Conservation (phyloP, 2,888 invertebrate genomes). For the Hipparchia semele region DNA sequence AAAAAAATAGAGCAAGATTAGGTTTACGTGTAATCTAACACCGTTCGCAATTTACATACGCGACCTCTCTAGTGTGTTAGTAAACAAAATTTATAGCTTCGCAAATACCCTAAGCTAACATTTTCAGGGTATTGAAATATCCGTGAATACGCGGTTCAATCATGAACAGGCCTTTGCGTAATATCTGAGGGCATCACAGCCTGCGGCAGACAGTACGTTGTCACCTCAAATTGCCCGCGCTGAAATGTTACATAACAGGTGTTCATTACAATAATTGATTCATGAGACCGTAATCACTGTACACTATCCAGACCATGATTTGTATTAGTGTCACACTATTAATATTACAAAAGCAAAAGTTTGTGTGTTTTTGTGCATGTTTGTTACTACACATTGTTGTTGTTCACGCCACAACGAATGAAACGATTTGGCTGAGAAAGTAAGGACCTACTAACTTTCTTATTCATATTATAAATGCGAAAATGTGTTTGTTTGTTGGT, state of each 20-base stretch:
- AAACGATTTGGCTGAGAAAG: too few species aligned
- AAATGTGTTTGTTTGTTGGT: too few species aligned
- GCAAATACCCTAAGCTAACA: not conserved
- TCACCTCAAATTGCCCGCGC: slow-evolving; percentile 34
- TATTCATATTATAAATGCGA: not conserved
- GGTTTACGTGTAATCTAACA: slow-evolving; percentile 15
- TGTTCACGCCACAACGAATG: too few species aligned
- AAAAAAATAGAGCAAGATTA: too few species aligned
- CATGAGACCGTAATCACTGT: not conserved
- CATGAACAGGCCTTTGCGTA: slow-evolving; percentile 32
- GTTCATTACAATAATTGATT: too few species aligned
- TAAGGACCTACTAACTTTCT: too few species aligned
- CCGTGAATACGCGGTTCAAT: slow-evolving; percentile 19
- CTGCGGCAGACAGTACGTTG: slow-evolving; percentile 50
- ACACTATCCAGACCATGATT: too few species aligned
- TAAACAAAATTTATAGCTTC: not conserved
- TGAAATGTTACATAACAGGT: slow-evolving; percentile 21
- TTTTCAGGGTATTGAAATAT: not conserved
- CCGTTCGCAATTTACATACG: slow-evolving; percentile 30
- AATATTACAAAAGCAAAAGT: too few species aligned
- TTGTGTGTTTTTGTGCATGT: too few species aligned
- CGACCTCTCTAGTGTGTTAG: not conserved
- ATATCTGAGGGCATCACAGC: slow-evolving; percentile 36
- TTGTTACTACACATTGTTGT: too few species aligned
- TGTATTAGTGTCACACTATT: too few species aligned